These are phyloP conservation scores for Liparis tanakae DNA, from an alignment of 2,797 vertebrate genomes.

Conservation along the genomic window DNA sequence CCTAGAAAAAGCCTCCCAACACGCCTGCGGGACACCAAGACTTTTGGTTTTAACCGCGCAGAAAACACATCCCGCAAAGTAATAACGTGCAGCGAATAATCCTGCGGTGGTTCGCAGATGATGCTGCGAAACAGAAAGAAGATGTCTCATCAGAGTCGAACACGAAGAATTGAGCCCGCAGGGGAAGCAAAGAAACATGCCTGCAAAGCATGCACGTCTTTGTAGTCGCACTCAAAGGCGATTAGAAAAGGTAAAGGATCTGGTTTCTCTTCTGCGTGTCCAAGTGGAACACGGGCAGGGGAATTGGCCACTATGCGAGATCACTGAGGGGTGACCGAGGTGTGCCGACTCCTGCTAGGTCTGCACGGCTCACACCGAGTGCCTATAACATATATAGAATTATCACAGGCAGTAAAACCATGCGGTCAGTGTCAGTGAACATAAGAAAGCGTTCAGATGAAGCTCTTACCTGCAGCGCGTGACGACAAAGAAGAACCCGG, in stretches of 20 bases:
- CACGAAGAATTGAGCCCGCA: slow-evolving; percentile 40
- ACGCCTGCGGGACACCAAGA: slow-evolving; percentile 58
- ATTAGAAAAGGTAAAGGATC: slow-evolving; percentile 86
- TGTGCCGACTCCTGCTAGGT: slow-evolving; percentile 56
- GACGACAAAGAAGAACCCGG: slow-evolving; percentile 14
- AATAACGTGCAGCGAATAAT: slow-evolving; percentile 32
- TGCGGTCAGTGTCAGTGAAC: slow-evolving; percentile 9
- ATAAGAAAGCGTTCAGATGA: slow-evolving; percentile 29
- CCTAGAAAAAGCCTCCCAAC: slow-evolving; percentile 40
- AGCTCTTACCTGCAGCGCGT: slow-evolving; percentile 62
- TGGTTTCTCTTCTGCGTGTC: slow-evolving; percentile 88
- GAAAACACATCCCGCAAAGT: slow-evolving; percentile 37
- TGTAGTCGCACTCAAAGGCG: slow-evolving; percentile 80
- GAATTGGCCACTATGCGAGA: slow-evolving; percentile 79
- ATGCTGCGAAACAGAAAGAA: slow-evolving; percentile 49
- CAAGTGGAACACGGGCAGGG: slow-evolving; percentile 85
- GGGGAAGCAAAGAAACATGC: slow-evolving; percentile 56
- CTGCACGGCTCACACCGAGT: slow-evolving; percentile 29
- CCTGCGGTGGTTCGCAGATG: slow-evolving; percentile 46
- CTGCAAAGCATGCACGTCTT: slow-evolving; percentile 63
- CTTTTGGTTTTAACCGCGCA: slow-evolving; percentile 51
- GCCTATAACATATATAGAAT: slow-evolving; percentile 32
- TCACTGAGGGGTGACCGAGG: slow-evolving; percentile 87
- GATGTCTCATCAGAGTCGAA: slow-evolving; percentile 59
- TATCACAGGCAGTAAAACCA: slow-evolving; percentile 34